A percentile compares a stretch with the other conserved stretches of the same genome.
These are phyloP conservation scores for Phaethon lepturus DNA, from an alignment of 2,113 vertebrate genomes.

Conservation along the genomic window DNA sequence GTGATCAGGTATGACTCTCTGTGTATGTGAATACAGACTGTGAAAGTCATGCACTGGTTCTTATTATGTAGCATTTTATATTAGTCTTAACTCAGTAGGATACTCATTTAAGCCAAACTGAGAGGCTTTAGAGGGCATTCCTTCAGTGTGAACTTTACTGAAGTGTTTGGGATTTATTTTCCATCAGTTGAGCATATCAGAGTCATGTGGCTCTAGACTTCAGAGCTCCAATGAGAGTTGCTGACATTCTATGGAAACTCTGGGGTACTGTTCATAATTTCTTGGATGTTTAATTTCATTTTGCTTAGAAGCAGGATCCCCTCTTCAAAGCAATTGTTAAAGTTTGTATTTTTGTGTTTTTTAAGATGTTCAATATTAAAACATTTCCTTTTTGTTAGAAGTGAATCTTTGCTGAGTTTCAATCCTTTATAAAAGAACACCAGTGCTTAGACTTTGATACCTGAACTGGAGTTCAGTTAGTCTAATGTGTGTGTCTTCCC, in stretches of 20 bases:
- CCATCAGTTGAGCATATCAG: not conserved
- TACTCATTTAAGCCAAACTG: not conserved
- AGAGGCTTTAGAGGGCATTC: not conserved
- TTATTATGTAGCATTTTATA: not conserved
- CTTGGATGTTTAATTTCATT: not conserved
- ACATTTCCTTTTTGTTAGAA: not conserved
- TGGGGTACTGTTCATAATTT: not conserved
- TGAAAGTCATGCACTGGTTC: not conserved
- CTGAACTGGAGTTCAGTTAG: not conserved
- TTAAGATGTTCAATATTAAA: conserved; percentile 23
- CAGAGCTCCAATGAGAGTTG: not conserved
- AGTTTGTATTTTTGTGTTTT: not conserved
- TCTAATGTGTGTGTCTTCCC: not conserved
- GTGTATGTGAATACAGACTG: not conserved
- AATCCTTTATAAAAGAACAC: not conserved
- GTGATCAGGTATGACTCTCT: not conserved
- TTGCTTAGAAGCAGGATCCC: not conserved
- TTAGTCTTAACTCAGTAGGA: not conserved
- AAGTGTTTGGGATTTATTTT: not conserved
- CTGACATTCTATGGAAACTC: not conserved
- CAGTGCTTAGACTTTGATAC: not conserved
- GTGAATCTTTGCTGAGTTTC: not conserved
- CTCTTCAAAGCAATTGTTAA: not conserved
- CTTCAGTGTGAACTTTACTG: not conserved
- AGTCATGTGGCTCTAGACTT: not conserved